These are phyloP conservation scores for Geophilus truncorum DNA, from an alignment of 2,888 invertebrate species.

Conservation along the genomic window DNA sequence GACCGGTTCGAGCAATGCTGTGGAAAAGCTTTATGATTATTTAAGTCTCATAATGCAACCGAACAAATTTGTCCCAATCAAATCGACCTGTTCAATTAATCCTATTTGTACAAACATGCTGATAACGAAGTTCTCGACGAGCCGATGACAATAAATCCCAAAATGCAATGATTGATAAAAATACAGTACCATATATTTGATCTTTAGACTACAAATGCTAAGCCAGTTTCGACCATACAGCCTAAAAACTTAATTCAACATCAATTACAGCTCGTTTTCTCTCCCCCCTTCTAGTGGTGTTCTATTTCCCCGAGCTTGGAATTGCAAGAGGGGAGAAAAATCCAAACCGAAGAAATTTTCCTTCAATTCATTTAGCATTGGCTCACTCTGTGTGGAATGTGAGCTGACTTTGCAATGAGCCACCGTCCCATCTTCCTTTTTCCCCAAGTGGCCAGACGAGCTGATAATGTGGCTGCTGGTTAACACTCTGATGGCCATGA, in stretches of 20 bases:
- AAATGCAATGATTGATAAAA: too few relatives aligned
- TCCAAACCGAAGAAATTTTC: not conserved
- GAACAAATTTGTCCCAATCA: not conserved
- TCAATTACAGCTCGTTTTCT: not conserved
- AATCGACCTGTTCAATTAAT: not conserved
- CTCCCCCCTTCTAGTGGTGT: not conserved
- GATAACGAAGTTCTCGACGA: not conserved
- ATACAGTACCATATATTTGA: too few relatives aligned
- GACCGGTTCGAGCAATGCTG: not conserved
- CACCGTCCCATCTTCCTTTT: not conserved
- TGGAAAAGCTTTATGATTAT: not conserved
- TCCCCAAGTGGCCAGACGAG: not conserved
- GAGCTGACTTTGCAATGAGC: not conserved
- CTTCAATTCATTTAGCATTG: not conserved
- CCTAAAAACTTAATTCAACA: not conserved
- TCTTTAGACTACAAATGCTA: too few relatives aligned
- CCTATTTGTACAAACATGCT: not conserved
- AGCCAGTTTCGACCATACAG: too few relatives aligned
- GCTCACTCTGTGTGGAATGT: not conserved
- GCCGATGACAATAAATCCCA: too few relatives aligned
- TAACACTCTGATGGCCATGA: not conserved
- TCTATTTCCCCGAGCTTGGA: not conserved
- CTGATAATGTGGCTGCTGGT: not conserved
- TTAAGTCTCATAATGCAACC: not conserved
- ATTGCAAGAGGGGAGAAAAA: not conserved